Conservation (phyloP, 2,113 vertebrate species). For the Sebastes fasciatus region DNA sequence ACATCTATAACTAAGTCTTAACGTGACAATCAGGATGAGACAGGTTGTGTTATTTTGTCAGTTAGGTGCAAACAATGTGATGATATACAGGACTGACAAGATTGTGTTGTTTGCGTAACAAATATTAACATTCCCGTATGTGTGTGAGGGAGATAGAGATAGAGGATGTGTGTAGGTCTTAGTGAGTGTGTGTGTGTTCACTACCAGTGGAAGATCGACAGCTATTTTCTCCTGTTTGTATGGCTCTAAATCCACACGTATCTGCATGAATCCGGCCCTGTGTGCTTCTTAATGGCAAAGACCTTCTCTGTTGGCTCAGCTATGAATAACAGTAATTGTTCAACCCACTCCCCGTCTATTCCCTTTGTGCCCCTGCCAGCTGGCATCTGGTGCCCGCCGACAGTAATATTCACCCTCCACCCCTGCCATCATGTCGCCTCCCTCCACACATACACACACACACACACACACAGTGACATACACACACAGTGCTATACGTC, state of each 20-base stretch:
- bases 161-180: neutral
- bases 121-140: neutral
- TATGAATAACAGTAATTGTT: slow-evolving; percentile 99
- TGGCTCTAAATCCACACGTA: slow-evolving; percentile 83
- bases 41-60: neutral
- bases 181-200: slow-evolving; percentile 54
- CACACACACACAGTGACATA: neutral
- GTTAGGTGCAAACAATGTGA: neutral
- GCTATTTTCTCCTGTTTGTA: slow-evolving; percentile 82
- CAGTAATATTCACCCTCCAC: slow-evolving; percentile 67
- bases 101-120: too few relatives aligned
- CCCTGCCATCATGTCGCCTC: slow-evolving; percentile 35
- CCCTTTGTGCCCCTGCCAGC: slow-evolving; percentile 92
- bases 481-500: slow-evolving; percentile 79
- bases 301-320: slow-evolving; percentile 84
- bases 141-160: neutral
- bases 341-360: slow-evolving; percentile 82
- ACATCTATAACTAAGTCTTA: neutral
- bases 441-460: neutral
- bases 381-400: slow-evolving; percentile 85
- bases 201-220: slow-evolving; percentile 54
- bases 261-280: slow-evolving; percentile 87
- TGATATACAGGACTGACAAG: neutral
- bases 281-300: slow-evolving; percentile 86
- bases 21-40: neutral